Percentiles rank a stretch among this genome's conserved stretches.
These are phyloP conservation scores for Zaprionus kolodkinae DNA, from an alignment of 1,140 invertebrate species.

Conservation along the genomic window DNA sequence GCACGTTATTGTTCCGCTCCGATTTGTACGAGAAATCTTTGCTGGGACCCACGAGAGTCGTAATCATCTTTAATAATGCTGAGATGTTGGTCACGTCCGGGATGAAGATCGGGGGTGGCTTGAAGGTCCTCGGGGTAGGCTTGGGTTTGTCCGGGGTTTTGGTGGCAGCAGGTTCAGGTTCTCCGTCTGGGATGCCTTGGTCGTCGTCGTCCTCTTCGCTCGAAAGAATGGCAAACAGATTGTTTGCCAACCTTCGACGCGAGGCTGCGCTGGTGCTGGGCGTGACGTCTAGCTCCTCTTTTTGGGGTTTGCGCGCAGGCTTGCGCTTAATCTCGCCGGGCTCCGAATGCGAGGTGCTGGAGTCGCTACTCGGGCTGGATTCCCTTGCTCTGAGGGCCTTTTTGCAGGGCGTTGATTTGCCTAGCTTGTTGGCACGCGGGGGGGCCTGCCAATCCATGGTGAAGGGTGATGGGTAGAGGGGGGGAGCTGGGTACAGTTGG, in stretches of 20 bases:
- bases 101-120: constrained; percentile 14
- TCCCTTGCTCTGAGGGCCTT: neutral
- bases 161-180: neutral
- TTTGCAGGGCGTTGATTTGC: neutral
- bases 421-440: neutral
- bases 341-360: neutral
- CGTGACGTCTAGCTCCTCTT: neutral
- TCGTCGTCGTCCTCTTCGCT: neutral
- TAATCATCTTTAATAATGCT: neutral
- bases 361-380: neutral
- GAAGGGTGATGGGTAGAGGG: too few relatives aligned
- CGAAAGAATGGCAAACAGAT: neutral
- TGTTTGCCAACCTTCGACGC: neutral
- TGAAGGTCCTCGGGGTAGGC: neutral
- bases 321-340: neutral
- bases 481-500: neutral
- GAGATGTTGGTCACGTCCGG: constrained; percentile 6
- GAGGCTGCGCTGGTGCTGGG: neutral
- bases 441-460: neutral
- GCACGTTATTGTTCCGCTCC: neutral
- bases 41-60: neutral
- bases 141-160: neutral
- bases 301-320: neutral
- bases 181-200: too few relatives aligned
- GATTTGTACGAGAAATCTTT: neutral